These are phyloP conservation scores for Rhabdomys pumilio DNA, from an alignment of 2,797 vertebrate species.

Conservation along the genomic window DNA sequence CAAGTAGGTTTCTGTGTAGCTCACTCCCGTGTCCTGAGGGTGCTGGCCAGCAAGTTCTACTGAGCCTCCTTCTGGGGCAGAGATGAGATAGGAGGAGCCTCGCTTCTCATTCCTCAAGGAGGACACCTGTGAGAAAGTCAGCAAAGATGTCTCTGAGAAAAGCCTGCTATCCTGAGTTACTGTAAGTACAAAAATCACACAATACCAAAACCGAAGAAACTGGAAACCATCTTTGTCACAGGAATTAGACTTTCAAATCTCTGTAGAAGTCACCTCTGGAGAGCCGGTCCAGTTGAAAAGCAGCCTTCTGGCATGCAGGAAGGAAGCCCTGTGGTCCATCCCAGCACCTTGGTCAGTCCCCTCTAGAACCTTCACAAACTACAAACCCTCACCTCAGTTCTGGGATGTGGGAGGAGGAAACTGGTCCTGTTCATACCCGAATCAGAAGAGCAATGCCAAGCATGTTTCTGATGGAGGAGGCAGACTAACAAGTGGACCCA, in stretches of 20 bases:
- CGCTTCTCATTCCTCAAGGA: constrained; percentile 93
- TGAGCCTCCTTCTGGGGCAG: constrained; percentile 92
- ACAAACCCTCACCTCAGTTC: neutral
- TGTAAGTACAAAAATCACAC: neutral
- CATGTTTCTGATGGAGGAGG: neutral
- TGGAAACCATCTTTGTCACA: neutral
- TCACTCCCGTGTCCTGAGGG: constrained; percentile 91
- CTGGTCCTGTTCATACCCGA: neutral
- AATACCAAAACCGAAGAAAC: neutral
- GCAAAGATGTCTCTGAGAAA: neutral
- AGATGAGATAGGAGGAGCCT: constrained; percentile 92
- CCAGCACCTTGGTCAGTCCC: neutral
- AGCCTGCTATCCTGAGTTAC: neutral
- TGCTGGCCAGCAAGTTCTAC: constrained; percentile 92
- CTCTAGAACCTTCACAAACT: neutral
- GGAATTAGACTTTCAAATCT: neutral
- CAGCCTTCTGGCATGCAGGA: neutral
- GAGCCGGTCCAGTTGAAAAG: neutral
- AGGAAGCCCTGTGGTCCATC: neutral
- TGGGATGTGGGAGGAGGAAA: neutral
- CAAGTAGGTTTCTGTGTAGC: constrained; percentile 94
- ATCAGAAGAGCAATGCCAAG: neutral
- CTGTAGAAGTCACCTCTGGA: neutral
- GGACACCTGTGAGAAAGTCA: constrained; percentile 81
- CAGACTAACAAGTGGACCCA: neutral